Conservation (phyloP, 2,888 invertebrate genomes). For the Platypus cylindrus region DNA sequence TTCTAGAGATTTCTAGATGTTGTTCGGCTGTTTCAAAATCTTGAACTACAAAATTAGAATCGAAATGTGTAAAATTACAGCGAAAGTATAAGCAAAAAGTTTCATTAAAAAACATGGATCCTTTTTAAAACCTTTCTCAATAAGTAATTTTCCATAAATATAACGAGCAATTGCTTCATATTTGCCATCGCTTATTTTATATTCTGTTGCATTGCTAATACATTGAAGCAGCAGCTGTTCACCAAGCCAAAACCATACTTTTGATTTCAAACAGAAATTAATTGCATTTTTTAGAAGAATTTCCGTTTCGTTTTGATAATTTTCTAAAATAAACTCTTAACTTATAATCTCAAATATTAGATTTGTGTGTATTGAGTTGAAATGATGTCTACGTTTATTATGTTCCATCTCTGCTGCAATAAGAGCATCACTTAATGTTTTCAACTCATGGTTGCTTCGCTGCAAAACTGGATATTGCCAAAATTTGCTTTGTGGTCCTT, state of each 20-base stretch:
- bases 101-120: no score
- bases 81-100: no score
- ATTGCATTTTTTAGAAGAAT: conserved; percentile 36
- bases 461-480: conserved; percentile 29
- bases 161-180: conserved; percentile 40
- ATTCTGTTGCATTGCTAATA: conserved; percentile 37
- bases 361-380: not conserved
- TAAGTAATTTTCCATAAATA: conserved; percentile 40
- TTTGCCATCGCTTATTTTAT: conserved; percentile 37
- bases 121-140: conserved; percentile 46
- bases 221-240: conserved; percentile 41
- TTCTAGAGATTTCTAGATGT: conserved; percentile 22
- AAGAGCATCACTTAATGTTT: conserved; percentile 16
- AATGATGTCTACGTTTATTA: conserved; percentile 20
- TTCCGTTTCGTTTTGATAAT: conserved; percentile 25
- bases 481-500: conserved; percentile 41
- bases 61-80: not conserved
- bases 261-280: conserved; percentile 29
- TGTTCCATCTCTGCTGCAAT: conserved; percentile 20
- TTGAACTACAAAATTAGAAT: conserved; percentile 20
- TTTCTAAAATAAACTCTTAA: conserved; percentile 8
- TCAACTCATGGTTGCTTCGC: conserved; percentile 24
- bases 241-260: conserved; percentile 42
- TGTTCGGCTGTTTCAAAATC: conserved; percentile 23
- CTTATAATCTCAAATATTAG: not conserved